Evolutionary conservation across 2,888 invertebrate species (phyloP).

Genomic region (Deroplatys truncata): DNA sequence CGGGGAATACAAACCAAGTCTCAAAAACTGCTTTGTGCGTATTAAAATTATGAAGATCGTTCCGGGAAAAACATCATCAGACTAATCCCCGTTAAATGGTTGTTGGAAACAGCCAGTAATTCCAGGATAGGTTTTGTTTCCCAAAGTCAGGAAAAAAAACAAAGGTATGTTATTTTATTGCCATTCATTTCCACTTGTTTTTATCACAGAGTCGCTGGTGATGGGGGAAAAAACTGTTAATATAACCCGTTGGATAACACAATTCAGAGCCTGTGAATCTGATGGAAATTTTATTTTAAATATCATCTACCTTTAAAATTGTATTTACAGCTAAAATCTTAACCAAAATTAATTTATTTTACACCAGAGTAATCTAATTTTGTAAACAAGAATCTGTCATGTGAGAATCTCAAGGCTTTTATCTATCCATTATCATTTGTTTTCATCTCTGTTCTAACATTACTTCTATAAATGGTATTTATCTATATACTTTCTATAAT

Average conservation of each 20-base stretch:
- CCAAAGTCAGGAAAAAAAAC: neutral
- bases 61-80: neutral
- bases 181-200: neutral
- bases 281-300: neutral
- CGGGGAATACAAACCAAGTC: neutral
- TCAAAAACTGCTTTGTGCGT: neutral
- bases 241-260: neutral
- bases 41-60: neutral
- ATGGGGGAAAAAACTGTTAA: neutral
- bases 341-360: too few species aligned
- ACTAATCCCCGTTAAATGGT: neutral
- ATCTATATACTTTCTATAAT: too few species aligned
- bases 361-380: too few species aligned
- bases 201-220: neutral
- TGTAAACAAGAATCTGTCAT: too few species aligned
- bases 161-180: neutral
- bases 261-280: neutral
- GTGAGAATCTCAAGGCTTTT: too few species aligned
- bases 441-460: too few species aligned
- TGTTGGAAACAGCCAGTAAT: neutral
- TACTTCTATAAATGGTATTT: too few species aligned
- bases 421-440: too few species aligned
- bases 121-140: neutral
- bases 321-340: too few species aligned
- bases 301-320: too few species aligned